These are phyloP conservation scores for Bos indicus DNA, from an alignment of 2,113 vertebrate genomes.

Conservation along the genomic window DNA sequence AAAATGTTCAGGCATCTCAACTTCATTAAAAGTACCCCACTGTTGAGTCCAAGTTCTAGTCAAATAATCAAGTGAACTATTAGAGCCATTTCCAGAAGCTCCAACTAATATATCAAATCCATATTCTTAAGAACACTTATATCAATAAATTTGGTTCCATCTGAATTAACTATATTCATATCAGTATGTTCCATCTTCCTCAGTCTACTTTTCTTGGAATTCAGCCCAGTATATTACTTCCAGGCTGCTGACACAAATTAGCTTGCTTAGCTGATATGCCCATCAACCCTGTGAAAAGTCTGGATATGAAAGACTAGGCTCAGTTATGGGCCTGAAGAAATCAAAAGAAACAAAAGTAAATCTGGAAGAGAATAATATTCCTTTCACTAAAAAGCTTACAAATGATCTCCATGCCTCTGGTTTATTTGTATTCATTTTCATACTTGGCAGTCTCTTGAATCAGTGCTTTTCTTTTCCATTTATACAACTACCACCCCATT, in stretches of 20 bases:
- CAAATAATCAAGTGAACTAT: not conserved
- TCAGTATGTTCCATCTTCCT: not conserved
- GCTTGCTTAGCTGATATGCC: not conserved
- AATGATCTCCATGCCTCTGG: not conserved
- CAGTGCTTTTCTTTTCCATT: not conserved
- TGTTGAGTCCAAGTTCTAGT: not conserved
- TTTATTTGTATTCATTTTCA: not conserved
- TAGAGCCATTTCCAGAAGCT: not conserved
- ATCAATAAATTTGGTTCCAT: not conserved
- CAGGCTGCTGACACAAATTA: not conserved
- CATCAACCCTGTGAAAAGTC: not conserved
- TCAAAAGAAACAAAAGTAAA: not conserved
- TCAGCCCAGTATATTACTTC: not conserved
- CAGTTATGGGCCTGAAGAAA: not conserved
- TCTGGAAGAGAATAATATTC: not conserved
- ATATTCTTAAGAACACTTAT: not conserved
- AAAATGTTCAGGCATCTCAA: not conserved
- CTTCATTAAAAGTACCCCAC: not conserved
- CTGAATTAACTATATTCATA: not conserved
- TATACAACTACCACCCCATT: not conserved
- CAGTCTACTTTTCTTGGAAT: not conserved
- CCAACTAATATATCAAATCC: not conserved
- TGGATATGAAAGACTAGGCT: not conserved
- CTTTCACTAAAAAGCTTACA: not conserved
- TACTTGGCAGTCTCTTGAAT: not conserved